A percentile compares a stretch with the other conserved stretches of the same genome.
Conservation (phyloP, 1,140 invertebrate species). For the Drosophila arizonae region DNA sequence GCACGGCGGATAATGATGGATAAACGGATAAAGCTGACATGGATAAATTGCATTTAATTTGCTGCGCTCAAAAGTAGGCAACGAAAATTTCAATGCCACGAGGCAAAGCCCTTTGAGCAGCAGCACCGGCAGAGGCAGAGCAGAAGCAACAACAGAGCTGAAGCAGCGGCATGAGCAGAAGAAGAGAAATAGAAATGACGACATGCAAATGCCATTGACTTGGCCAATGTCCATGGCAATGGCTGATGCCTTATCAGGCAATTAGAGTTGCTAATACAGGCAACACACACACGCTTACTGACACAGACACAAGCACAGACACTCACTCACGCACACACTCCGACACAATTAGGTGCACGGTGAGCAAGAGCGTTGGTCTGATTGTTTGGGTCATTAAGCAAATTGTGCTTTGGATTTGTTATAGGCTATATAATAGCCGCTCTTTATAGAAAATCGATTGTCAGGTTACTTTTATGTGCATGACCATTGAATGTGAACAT, state of each 20-base stretch:
- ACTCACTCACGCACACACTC: background rate
- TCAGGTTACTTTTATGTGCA: no score
- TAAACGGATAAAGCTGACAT: background rate
- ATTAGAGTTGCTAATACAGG: slow-evolving; percentile 65
- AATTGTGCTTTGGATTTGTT: slow-evolving; percentile 49
- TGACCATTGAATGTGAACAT: no score
- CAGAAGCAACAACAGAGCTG: slow-evolving; percentile 1
- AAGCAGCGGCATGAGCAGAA: background rate
- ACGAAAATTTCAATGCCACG: slow-evolving; percentile 29
- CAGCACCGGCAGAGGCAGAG: background rate
- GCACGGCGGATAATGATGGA: no score
- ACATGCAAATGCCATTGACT: slow-evolving; percentile 55
- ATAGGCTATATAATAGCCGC: slow-evolving; percentile 7
- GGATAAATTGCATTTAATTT: slow-evolving; percentile 3
- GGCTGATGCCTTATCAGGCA: slow-evolving; percentile 55
- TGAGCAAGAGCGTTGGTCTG: slow-evolving; percentile 9
- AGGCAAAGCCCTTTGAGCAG: slow-evolving; percentile 12
- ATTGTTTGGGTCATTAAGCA: slow-evolving; percentile 63
- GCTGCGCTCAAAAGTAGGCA: slow-evolving; percentile 25
- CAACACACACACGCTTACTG: slow-evolving; percentile 16
- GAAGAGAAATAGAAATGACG: slow-evolving; percentile 21
- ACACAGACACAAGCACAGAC: slow-evolving; percentile 1
- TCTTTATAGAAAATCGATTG: slow-evolving; percentile 32
- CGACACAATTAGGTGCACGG: background rate
- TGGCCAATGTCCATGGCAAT: slow-evolving; percentile 37